These are phyloP conservation scores for Menura novaehollandiae DNA, from an alignment of 2,113 vertebrate species.

Conservation along the genomic window DNA sequence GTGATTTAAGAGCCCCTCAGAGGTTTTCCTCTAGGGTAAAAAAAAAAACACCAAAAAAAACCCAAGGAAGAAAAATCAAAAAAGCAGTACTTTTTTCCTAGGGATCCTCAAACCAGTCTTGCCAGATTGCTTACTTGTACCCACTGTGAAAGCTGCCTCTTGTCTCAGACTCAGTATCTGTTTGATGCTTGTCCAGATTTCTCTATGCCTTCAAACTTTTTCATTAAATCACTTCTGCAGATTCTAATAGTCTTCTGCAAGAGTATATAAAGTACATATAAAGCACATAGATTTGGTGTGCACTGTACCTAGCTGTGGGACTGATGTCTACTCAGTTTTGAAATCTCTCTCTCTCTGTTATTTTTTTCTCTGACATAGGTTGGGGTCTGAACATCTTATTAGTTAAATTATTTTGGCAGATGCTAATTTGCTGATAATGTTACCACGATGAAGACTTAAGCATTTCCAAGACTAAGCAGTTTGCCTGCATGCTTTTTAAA, in stretches of 20 bases:
- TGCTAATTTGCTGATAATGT: background rate
- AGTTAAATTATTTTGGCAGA: background rate
- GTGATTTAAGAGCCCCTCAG: background rate
- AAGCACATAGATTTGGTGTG: background rate
- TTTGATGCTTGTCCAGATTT: background rate
- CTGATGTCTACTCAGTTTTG: background rate
- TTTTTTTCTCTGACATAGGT: background rate
- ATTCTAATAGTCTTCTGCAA: background rate
- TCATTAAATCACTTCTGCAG: background rate
- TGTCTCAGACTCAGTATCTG: background rate
- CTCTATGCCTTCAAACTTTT: background rate
- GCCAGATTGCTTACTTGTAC: background rate
- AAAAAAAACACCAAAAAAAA: too few species aligned
- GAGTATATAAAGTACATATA: background rate
- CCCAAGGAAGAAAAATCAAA: fast-evolving
- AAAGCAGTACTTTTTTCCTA: background rate
- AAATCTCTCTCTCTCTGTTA: background rate
- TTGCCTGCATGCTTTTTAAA: background rate
- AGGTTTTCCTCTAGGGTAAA: fast-evolving
- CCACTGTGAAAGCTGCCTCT: background rate
- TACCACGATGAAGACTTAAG: background rate
- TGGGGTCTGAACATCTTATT: background rate
- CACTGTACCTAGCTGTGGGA: background rate
- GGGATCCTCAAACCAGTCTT: background rate
- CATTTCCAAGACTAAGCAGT: background rate